Evolutionary conservation across 2,888 invertebrate genomes (phyloP).

Genomic region (Schrankia costaestrigalis): DNA sequence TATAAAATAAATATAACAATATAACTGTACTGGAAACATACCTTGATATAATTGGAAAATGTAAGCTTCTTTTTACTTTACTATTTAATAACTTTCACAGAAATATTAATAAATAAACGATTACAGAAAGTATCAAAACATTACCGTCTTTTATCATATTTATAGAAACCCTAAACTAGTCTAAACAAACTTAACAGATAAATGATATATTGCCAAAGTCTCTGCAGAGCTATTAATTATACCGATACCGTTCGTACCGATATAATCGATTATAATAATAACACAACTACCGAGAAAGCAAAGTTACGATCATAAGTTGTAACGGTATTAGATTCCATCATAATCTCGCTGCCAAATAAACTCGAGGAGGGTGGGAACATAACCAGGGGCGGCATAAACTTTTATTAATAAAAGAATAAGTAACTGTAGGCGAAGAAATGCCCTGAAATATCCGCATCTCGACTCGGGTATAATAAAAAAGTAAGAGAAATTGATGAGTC

Average conservation of each 20-base stretch:
- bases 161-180: background rate
- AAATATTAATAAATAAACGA: too few species aligned
- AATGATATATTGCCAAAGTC: slow-evolving; percentile 8
- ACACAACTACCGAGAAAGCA: slow-evolving; percentile 9
- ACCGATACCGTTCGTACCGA: slow-evolving; percentile 5
- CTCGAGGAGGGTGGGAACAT: slow-evolving; percentile 37
- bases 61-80: too few species aligned
- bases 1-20: too few species aligned
- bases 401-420: slow-evolving; percentile 72
- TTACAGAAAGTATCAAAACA: too few species aligned
- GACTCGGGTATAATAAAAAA: slow-evolving; percentile 60
- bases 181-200: slow-evolving; percentile 1
- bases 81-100: too few species aligned
- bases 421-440: slow-evolving; percentile 51
- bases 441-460: slow-evolving; percentile 51
- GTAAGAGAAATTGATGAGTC: slow-evolving; percentile 64
- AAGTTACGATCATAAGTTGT: slow-evolving; percentile 8
- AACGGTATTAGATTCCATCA: slow-evolving; percentile 16
- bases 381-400: slow-evolving; percentile 52
- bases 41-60: too few species aligned
- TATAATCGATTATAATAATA: slow-evolving; percentile 10
- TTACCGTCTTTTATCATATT: too few species aligned
- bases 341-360: slow-evolving; percentile 34
- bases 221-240: slow-evolving; percentile 11
- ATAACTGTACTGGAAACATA: too few species aligned